These are phyloP conservation scores for Fringilla coelebs DNA, from an alignment of 2,797 vertebrate species.

Conservation along the genomic window DNA sequence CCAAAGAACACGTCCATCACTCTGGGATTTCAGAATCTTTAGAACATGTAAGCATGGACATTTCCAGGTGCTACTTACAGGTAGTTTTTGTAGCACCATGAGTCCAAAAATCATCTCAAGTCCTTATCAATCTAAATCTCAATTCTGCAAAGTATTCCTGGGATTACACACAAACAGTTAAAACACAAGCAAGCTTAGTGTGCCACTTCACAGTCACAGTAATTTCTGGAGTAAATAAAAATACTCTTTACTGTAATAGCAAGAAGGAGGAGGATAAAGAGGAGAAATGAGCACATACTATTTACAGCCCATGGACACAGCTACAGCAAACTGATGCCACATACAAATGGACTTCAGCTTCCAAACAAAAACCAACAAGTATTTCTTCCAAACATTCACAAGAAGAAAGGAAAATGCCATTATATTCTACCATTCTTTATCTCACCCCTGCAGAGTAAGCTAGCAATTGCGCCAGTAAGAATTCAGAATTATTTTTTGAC, in stretches of 20 bases:
- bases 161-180: background rate
- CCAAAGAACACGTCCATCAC: background rate
- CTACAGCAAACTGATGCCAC: background rate
- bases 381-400: background rate
- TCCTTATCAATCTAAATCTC: background rate
- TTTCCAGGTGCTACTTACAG: background rate
- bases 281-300: rapidly evolving
- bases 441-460: background rate
- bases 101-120: background rate
- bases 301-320: background rate
- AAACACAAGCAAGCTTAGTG: background rate
- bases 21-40: background rate
- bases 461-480: background rate
- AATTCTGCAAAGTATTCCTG: background rate
- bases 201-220: background rate
- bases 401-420: background rate
- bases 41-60: background rate
- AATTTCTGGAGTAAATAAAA: background rate
- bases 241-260: background rate
- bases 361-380: background rate
- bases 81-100: background rate
- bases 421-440: background rate
- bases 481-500: background rate
- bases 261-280: background rate
- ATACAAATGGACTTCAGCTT: background rate